A percentile compares a stretch with the other conserved stretches of the same genome.
These are phyloP conservation scores for Campylomormyrus numenius DNA, from an alignment of 2,113 vertebrate genomes.

Conservation along the genomic window DNA sequence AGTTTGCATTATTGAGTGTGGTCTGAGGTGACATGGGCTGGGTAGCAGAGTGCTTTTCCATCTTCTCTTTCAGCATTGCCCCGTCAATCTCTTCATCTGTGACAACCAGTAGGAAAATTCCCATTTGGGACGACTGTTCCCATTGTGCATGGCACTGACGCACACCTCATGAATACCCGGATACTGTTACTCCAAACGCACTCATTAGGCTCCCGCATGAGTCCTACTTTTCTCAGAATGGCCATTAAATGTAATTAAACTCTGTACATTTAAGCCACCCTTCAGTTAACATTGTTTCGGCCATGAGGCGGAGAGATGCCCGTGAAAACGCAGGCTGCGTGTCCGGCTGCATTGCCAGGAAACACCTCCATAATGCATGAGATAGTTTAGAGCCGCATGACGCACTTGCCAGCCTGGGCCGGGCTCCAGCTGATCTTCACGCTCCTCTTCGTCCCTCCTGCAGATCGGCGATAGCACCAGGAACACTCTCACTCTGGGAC, in stretches of 20 bases:
- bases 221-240: not conserved
- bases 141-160: not conserved
- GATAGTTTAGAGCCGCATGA: not conserved
- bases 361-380: conserved; percentile 13
- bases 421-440: not conserved
- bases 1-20: conserved; percentile 14
- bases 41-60: not conserved
- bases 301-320: not conserved
- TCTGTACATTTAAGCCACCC: not conserved
- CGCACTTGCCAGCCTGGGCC: not conserved
- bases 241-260: conserved; percentile 13
- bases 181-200: not conserved
- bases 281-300: not conserved
- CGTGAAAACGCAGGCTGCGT: not conserved
- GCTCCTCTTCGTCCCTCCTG: not conserved
- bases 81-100: conserved; percentile 8
- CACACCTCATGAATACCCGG: not conserved
- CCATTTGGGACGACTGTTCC: not conserved
- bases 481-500: not conserved
- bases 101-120: not conserved
- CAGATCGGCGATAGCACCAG: not conserved
- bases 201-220: not conserved
- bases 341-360: not conserved
- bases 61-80: conserved; percentile 7
- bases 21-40: not conserved